Percentiles rank a stretch among this genome's conserved stretches.
Conservation (phyloP, 2,888 invertebrate genomes). For the Sisyra nigra region DNA sequence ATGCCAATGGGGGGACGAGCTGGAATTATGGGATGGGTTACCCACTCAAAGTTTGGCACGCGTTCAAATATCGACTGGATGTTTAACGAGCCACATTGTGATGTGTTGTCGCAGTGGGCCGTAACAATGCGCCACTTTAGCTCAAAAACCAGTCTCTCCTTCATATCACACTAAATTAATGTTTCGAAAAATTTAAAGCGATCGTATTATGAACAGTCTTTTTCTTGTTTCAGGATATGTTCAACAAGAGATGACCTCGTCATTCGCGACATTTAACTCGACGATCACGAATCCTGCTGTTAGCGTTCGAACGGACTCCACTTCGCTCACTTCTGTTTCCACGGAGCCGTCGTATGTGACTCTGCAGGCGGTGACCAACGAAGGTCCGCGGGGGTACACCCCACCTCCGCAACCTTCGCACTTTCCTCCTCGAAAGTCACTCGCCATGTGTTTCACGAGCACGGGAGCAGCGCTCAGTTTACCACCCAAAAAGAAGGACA, state of each 20-base stretch:
- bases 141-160: no score
- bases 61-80: constrained; percentile 9
- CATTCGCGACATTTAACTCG: constrained; percentile 40
- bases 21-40: background rate
- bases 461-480: constrained; percentile 68
- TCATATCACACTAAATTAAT: no score
- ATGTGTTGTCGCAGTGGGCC: no score
- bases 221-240: constrained; percentile 45
- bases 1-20: background rate
- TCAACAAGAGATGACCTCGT: constrained; percentile 60
- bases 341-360: constrained; percentile 35
- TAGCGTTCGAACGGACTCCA: constrained; percentile 45
- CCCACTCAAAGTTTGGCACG: constrained; percentile 8
- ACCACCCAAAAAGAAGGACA: constrained; percentile 83
- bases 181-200: no score
- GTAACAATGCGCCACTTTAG: no score
- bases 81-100: background rate
- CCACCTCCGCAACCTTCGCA: constrained; percentile 23
- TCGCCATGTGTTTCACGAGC: constrained; percentile 73
- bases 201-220: no score
- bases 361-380: constrained; percentile 33
- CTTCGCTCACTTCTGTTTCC: constrained; percentile 23
- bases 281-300: constrained; percentile 22
- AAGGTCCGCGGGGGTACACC: constrained; percentile 19
- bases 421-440: constrained; percentile 43